Evolutionary conservation across 2,888 invertebrate genomes (phyloP).

Genomic region (Lasioglossum pauxillum): DNA sequence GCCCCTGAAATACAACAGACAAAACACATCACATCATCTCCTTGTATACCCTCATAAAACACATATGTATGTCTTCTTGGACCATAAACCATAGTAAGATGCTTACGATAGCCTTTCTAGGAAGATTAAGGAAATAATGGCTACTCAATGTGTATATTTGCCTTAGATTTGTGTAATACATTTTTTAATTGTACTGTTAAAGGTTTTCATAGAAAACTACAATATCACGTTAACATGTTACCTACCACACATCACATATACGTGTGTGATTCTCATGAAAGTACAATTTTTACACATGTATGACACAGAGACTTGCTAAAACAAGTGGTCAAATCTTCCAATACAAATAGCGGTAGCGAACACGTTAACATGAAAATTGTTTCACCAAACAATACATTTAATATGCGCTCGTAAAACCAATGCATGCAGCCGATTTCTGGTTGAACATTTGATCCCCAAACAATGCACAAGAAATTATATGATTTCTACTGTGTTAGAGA

Average conservation of each 20-base stretch:
- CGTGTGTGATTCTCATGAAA: background rate
- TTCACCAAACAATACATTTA: slow-evolving; percentile 43
- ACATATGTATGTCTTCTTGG: slow-evolving; percentile 79
- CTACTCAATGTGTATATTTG: slow-evolving; percentile 32
- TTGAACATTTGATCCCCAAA: slow-evolving; percentile 28
- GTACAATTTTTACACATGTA: background rate
- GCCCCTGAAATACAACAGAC: slow-evolving; percentile 91
- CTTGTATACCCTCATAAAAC: slow-evolving; percentile 81
- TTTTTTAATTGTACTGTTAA: slow-evolving; percentile 24
- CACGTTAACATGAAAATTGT: slow-evolving; percentile 35
- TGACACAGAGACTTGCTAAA: background rate
- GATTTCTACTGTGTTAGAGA: background rate
- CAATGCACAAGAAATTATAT: slow-evolving; percentile 15
- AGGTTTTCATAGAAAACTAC: slow-evolving; percentile 33
- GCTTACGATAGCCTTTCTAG: slow-evolving; percentile 63
- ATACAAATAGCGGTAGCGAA: slow-evolving; percentile 5
- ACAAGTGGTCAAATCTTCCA: background rate
- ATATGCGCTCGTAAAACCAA: slow-evolving; percentile 49
- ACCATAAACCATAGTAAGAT: slow-evolving; percentile 81
- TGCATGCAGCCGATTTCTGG: slow-evolving; percentile 60
- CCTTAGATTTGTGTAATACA: slow-evolving; percentile 21
- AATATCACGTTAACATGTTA: slow-evolving; percentile 33
- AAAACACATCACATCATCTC: slow-evolving; percentile 84
- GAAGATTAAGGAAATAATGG: slow-evolving; percentile 38
- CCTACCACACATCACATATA: background rate